phyloP scores from a whole-genome alignment of 2,888 invertebrate genomes.

The Aphrophora alni region DNA sequence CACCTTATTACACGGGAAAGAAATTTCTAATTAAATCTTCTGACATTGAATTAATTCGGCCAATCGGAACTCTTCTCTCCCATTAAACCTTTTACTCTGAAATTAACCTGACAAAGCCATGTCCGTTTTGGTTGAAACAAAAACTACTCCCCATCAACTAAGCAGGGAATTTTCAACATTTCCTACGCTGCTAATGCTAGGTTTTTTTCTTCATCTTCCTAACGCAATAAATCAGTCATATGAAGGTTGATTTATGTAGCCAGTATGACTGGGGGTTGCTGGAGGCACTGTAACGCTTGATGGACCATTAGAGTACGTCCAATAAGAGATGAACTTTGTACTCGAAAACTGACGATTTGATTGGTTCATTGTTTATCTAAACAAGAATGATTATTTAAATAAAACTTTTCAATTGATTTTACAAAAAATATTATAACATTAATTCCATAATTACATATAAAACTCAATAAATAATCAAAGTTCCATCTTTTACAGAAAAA shows the following conservation, averaged over 20 bases:
- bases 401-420: too few relatives aligned
- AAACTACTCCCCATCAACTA: too few relatives aligned
- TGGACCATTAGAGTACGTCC: conserved; percentile 2
- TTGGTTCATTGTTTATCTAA: too few relatives aligned
- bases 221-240: conserved; percentile 38
- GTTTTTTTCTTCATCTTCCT: conserved; percentile 39
- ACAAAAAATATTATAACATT: too few relatives aligned
- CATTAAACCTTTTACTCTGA: conserved; percentile 27
- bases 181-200: conserved; percentile 38
- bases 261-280: not conserved
- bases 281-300: conserved; percentile 6
- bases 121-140: conserved; percentile 38
- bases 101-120: conserved; percentile 25
- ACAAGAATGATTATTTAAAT: too few relatives aligned
- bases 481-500: not conserved
- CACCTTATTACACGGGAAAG: not conserved
- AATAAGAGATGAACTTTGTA: not conserved
- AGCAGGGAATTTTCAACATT: conserved; percentile 29
- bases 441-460: too few relatives aligned
- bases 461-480: too few relatives aligned
- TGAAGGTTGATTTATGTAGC: conserved; percentile 35
- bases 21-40: conserved; percentile 32
- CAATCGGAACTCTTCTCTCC: conserved; percentile 22
- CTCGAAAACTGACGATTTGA: too few relatives aligned
- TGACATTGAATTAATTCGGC: conserved; percentile 33